A percentile compares a stretch with the other conserved stretches of the same genome.
These are phyloP conservation scores for Oreotrochilus melanogaster DNA, from an alignment of 2,113 vertebrate genomes.

Conservation along the genomic window DNA sequence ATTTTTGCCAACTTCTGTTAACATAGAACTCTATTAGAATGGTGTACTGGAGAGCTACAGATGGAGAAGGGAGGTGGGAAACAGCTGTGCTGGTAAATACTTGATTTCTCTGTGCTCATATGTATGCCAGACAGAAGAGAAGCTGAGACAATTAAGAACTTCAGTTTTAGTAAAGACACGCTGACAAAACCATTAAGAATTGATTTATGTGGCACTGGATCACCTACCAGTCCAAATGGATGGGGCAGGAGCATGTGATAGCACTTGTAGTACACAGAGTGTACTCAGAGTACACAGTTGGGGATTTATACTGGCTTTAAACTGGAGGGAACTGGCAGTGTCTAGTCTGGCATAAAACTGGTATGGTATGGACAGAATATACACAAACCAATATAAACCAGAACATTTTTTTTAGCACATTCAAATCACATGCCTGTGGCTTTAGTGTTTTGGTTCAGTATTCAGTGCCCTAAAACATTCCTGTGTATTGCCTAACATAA, in stretches of 20 bases:
- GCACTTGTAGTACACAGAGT: background rate
- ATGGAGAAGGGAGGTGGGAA: slow-evolving; percentile 34
- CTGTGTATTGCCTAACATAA: background rate
- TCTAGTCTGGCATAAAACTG: background rate
- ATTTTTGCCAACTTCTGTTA: slow-evolving; percentile 6
- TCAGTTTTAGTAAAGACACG: background rate
- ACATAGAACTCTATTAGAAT: background rate
- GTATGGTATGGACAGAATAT: background rate
- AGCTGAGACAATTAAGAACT: slow-evolving; percentile 51
- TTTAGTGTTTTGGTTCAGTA: background rate
- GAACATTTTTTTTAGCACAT: background rate
- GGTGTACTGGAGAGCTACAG: background rate
- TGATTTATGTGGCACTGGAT: background rate
- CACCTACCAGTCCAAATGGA: background rate
- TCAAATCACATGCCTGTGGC: background rate
- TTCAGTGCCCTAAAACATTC: background rate
- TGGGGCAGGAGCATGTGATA: background rate
- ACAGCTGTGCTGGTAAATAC: slow-evolving; percentile 50
- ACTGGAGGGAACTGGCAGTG: background rate
- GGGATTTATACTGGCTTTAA: background rate
- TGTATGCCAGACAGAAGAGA: background rate
- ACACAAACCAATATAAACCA: background rate
- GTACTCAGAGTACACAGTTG: background rate
- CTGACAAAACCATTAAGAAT: background rate
- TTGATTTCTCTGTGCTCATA: slow-evolving; percentile 51